Percentiles rank a stretch among this genome's conserved stretches.
These are phyloP conservation scores for Colletes latitarsis DNA, from an alignment of 1,140 invertebrate species.

Conservation along the genomic window DNA sequence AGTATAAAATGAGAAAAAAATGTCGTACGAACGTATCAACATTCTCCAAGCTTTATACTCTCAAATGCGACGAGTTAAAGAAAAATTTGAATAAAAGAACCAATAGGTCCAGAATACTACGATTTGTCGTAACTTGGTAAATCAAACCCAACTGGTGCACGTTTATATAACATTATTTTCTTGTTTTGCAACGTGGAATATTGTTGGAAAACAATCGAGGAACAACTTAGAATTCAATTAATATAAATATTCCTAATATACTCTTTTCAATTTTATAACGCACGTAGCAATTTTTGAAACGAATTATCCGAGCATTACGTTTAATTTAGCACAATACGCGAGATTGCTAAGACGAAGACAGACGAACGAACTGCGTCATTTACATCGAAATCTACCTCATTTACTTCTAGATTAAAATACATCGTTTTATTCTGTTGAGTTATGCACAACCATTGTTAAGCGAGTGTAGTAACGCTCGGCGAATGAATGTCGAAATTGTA, in stretches of 20 bases:
- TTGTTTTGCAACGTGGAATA: background rate
- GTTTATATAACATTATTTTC: background rate
- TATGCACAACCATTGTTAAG: background rate
- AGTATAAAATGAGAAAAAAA: background rate
- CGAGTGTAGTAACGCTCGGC: background rate
- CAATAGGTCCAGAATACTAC: no score
- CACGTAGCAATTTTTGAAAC: no score
- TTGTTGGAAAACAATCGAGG: no score
- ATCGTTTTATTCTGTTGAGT: background rate
- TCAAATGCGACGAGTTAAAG: no score
- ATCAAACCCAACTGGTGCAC: no score
- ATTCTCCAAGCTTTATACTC: no score
- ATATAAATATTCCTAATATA: no score
- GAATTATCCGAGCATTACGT: background rate
- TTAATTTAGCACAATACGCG: background rate
- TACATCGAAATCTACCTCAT: constrained; percentile 2
- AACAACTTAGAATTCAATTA: no score
- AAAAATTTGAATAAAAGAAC: no score
- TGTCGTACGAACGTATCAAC: background rate
- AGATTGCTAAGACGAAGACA: background rate
- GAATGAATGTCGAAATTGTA: background rate
- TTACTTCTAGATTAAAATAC: background rate
- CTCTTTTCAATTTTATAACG: no score
- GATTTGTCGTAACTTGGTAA: no score
- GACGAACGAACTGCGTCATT: background rate